A percentile compares a stretch with the other conserved stretches of the same genome.
Conservation (phyloP, 2,797 vertebrate genomes). For the Phaenicophaeus curvirostris region DNA sequence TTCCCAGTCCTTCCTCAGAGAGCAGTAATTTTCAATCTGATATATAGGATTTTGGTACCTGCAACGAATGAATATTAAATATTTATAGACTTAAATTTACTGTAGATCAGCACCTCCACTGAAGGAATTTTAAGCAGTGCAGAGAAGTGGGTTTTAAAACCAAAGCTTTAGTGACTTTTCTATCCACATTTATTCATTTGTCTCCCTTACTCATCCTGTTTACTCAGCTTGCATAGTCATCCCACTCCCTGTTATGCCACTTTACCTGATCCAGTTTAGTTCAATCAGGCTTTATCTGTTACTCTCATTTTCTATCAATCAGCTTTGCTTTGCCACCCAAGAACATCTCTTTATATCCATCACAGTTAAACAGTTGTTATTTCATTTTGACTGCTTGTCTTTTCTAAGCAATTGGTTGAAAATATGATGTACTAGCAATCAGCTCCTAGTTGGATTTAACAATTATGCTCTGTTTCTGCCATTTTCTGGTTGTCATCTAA, state of each 20-base stretch:
- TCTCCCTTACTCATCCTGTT: background rate
- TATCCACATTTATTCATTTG: background rate
- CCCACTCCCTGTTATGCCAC: background rate
- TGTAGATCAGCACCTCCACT: background rate
- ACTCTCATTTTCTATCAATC: background rate
- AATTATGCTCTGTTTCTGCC: background rate
- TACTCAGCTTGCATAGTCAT: background rate
- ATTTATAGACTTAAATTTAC: background rate
- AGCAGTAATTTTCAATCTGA: background rate
- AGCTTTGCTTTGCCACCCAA: background rate
- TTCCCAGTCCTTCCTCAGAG: background rate
- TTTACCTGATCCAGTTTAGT: background rate
- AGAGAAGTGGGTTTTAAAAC: background rate
- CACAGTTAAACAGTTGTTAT: background rate
- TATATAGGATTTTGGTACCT: background rate
- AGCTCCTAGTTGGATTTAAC: background rate
- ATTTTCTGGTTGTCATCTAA: background rate
- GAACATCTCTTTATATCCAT: background rate
- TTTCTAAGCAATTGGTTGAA: background rate
- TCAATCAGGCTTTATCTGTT: background rate
- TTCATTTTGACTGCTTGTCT: background rate
- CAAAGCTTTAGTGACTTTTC: background rate
- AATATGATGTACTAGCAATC: background rate
- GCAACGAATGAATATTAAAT: background rate
- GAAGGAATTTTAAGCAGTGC: background rate